Evolutionary conservation across 1,140 invertebrate species (phyloP).

Genomic region (Nebria ingens): DNA sequence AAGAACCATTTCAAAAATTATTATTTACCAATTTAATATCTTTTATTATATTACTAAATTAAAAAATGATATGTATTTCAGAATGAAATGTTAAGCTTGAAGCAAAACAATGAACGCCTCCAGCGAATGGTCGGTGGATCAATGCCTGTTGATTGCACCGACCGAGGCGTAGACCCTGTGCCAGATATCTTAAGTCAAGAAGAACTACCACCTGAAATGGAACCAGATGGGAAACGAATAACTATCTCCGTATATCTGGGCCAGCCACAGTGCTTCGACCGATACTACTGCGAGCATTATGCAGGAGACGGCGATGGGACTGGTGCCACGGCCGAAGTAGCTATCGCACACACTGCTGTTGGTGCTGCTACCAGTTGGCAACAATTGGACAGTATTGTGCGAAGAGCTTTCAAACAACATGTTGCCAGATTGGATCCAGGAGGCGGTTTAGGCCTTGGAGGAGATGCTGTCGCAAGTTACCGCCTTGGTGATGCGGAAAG

Average conservation of each 20-base stretch:
- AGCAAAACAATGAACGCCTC: constrained; percentile 92
- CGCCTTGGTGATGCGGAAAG: constrained; percentile 80
- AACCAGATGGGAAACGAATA: constrained; percentile 77
- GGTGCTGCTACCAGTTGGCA: constrained; percentile 93
- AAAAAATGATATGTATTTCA: constrained; percentile 47
- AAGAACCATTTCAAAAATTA: too few relatives aligned
- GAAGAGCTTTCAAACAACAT: constrained; percentile 91
- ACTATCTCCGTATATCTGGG: constrained; percentile 74
- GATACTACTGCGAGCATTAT: constrained; percentile 51
- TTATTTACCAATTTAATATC: constrained; percentile 9
- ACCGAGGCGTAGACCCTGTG: constrained; percentile 29
- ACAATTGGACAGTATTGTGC: constrained; percentile 80
- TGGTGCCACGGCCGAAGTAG: constrained; percentile 48
- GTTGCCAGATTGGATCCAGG: constrained; percentile 84
- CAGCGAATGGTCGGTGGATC: constrained; percentile 63
- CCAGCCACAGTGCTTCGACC: constrained; percentile 64
- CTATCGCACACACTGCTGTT: constrained; percentile 81
- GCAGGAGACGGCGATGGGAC: constrained; percentile 37
- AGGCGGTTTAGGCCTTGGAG: constrained; percentile 76
- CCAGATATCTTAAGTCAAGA: constrained; percentile 39
- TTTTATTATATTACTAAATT: constrained; percentile 18
- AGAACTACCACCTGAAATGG: constrained; percentile 46
- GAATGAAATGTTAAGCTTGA: constrained; percentile 92
- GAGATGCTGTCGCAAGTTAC: constrained; percentile 84
- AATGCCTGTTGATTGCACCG: constrained; percentile 27